A percentile compares a stretch with the other conserved stretches of the same genome.
phyloP scores from a whole-genome alignment of 2,113 vertebrate species.

The Phoxinus phoxinus region DNA sequence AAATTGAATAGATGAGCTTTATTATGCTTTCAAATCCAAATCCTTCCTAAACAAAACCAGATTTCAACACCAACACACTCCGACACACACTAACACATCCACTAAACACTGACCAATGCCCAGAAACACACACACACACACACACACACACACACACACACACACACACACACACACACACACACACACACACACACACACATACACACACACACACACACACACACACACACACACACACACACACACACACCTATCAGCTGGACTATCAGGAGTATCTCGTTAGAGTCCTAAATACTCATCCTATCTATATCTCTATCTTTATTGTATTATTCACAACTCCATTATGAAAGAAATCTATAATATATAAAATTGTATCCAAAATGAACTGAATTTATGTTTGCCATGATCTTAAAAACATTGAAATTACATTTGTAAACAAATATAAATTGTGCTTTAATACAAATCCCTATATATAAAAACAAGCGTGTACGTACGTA shows the following conservation, averaged over 20 bases:
- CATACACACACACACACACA: too few relatives aligned
- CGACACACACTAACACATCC: not conserved
- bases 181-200: too few relatives aligned
- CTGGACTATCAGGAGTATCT: not conserved
- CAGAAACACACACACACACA: not conserved
- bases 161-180: too few relatives aligned
- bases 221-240: too few relatives aligned
- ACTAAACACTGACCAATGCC: not conserved
- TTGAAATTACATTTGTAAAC: not conserved
- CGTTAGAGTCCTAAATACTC: not conserved
- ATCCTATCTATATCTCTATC: not conserved
- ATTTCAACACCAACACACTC: not conserved
- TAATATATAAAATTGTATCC: not conserved
- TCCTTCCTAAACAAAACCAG: conserved; percentile 4
- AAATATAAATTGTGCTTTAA: too few relatives aligned
- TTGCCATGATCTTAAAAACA: not conserved
- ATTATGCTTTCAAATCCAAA: conserved; percentile 14
- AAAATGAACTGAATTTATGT: not conserved
- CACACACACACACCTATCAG: not conserved
- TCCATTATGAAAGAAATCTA: not conserved
- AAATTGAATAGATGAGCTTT: not conserved
- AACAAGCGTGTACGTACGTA: too few relatives aligned
- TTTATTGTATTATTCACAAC: not conserved
- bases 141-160: too few relatives aligned
- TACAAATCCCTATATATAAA: too few relatives aligned